phyloP scores from a whole-genome alignment of 2,113 vertebrate genomes.

The Romanogobio albipinnatus region DNA sequence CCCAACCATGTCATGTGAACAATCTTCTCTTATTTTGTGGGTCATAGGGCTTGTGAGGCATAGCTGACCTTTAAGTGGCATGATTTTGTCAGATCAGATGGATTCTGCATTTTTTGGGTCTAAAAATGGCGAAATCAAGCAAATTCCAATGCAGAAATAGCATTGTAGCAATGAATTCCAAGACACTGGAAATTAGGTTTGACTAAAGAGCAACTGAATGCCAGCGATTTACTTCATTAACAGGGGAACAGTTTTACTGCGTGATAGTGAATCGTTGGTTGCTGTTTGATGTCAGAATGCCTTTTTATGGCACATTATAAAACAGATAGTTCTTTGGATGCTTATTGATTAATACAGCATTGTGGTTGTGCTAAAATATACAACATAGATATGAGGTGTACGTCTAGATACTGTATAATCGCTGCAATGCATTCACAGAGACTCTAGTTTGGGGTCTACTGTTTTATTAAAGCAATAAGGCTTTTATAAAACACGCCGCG shows the following conservation, averaged over 20 bases:
- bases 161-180: constrained; percentile 50
- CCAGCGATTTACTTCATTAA: constrained; percentile 46
- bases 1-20: constrained; percentile 19
- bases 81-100: constrained; percentile 28
- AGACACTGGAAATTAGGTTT: constrained; percentile 60
- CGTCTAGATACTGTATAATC: neutral
- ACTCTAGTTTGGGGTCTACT: neutral
- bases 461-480: constrained; percentile 6
- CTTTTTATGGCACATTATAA: neutral
- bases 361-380: neutral
- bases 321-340: neutral
- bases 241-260: constrained; percentile 6
- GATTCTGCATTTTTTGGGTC: constrained; percentile 40
- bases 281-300: neutral
- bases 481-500: neutral
- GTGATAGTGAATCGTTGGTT: neutral
- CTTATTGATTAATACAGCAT: neutral
- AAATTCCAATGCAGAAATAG: constrained; percentile 64
- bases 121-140: constrained; percentile 52
- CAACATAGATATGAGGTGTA: neutral
- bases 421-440: neutral
- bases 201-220: constrained; percentile 60
- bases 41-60: constrained; percentile 40
- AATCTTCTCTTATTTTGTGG: neutral
- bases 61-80: constrained; percentile 21